Evolutionary conservation across 1,140 invertebrate genomes (phyloP), one percentile per base, ranked within the genome.

Genomic region (Drosophila teissieri): DNA sequence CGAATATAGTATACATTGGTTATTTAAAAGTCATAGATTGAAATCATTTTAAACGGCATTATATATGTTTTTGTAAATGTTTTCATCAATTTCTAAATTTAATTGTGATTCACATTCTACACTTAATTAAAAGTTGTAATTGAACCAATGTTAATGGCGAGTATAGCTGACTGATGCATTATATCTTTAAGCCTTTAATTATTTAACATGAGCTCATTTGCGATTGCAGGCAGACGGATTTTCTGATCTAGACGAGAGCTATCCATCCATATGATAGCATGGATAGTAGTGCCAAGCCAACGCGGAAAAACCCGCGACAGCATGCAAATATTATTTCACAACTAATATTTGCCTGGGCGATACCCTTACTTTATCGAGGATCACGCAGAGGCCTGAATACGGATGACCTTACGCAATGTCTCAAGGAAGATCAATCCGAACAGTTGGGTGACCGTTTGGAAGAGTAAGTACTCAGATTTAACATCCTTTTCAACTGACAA

Each of bases 261-360:
- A 17, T 2, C 17, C 1, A 46, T 27, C 48, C 60, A 34, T 49
- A 67, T 80, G 80, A 61, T 36, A 84, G 58, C 37, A 92, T 92
- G 92, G 92, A 92, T 53, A 91, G 88, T 24, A 84, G 90, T 34
- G 56, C 79, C 3, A 92, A 92, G 40, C 91, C 91, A 22, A 68
- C 78, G 67, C 83, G 82, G 27, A 65, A 82, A 57, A 92, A 92
- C 85, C 92, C 92, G 8, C 83, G 91, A 12, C 60, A 86, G 52
- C 52, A 51, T 52, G 92, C 92, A 1, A 92, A 90, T 68, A 67
- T 88, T 22, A 60, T 93, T 4, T 93, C 92, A 0, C 90, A 92
- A 60, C 42, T 92, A 51, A 73, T 92, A 57, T 93, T 93, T 70
- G 74, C 78, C 37, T 93, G 92, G 92, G 65, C 81, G 7, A 61